Conservation (phyloP, 2,113 vertebrate genomes). For the Hiodon alosoides region DNA sequence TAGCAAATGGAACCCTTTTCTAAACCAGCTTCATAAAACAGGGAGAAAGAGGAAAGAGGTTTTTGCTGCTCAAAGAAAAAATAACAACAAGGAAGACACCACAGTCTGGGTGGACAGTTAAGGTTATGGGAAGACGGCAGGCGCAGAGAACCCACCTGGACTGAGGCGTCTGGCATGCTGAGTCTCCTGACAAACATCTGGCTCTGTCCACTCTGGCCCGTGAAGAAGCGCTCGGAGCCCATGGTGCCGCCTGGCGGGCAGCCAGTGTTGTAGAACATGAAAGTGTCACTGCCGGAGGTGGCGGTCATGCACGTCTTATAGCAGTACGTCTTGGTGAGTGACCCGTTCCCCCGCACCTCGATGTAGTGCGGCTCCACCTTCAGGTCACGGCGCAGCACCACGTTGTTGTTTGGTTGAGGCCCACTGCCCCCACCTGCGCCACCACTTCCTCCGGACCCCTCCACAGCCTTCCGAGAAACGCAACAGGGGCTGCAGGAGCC, state of each 20-base stretch:
- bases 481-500: constrained; percentile 80
- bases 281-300: constrained; percentile 91
- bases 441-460: constrained; percentile 54
- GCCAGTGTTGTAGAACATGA: constrained; percentile 98
- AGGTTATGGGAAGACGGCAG: no score
- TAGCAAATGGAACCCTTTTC: background rate
- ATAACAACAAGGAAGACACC: no score
- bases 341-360: constrained; percentile 90
- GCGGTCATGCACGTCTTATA: constrained; percentile 92
- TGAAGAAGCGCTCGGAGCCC: constrained; percentile 81
- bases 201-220: constrained; percentile 84
- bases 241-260: constrained; percentile 79
- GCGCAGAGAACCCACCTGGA: constrained; percentile 60
- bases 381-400: constrained; percentile 76
- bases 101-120: no score
- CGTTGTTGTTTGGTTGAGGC: constrained; percentile 75
- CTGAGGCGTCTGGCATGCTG: constrained; percentile 74
- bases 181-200: constrained; percentile 85
- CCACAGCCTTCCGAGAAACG: constrained; percentile 66
- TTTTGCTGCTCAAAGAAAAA: background rate
- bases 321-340: constrained; percentile 94
- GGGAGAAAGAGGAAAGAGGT: background rate
- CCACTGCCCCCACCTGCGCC: constrained; percentile 62
- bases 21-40: background rate
- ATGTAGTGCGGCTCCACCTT: constrained; percentile 94